phyloP scores from a whole-genome alignment of 2,888 invertebrate genomes.

The Rotaria magnacalcarata region DNA sequence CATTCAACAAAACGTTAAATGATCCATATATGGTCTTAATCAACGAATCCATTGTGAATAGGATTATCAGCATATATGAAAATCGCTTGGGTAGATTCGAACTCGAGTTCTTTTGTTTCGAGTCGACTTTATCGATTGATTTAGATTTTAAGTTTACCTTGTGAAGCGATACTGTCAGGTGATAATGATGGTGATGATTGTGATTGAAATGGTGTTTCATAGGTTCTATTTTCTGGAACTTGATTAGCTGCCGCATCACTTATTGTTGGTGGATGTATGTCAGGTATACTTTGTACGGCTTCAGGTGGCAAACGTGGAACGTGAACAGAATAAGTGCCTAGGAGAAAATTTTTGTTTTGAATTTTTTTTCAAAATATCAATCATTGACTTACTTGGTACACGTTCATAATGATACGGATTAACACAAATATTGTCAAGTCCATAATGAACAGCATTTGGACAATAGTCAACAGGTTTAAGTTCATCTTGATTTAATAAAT shows the following conservation, averaged over 20 bases:
- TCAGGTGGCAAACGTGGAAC: neutral
- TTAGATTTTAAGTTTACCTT: neutral
- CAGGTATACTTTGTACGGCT: neutral
- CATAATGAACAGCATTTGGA: neutral
- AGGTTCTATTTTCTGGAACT: neutral
- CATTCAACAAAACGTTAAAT: constrained; percentile 9
- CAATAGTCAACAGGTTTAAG: constrained; percentile 41
- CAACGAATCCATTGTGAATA: neutral
- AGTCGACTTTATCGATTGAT: neutral
- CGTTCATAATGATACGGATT: constrained; percentile 89
- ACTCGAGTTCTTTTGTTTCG: neutral
- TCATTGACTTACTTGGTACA: neutral
- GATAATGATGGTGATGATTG: neutral
- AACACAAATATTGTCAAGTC: constrained; percentile 72
- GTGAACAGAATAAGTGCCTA: neutral
- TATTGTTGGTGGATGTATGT: neutral
- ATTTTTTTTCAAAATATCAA: neutral
- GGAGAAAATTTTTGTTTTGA: no score
- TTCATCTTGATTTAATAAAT: constrained; percentile 37
- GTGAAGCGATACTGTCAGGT: neutral
- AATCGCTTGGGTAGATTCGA: neutral
- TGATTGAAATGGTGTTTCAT: neutral
- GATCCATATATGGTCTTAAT: constrained; percentile 3
- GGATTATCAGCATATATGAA: neutral
- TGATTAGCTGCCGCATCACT: neutral